Conservation (phyloP, 2,797 vertebrate genomes). For the Semotilus atromaculatus region DNA sequence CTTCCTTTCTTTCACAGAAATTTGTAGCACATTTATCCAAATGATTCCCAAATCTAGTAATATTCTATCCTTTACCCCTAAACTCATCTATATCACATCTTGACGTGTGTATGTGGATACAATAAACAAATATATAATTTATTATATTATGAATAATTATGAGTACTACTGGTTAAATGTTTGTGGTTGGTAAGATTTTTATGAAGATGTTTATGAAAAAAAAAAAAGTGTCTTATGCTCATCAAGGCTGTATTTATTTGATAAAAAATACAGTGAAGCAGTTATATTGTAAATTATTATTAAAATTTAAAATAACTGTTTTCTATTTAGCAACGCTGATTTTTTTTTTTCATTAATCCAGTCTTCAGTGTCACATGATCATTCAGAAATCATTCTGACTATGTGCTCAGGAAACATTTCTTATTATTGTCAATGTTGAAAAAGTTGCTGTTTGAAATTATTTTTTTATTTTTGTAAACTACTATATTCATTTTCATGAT, state of each 20-base stretch:
- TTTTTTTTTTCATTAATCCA: neutral
- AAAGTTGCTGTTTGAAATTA: no score
- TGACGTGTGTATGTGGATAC: neutral
- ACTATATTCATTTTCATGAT: neutral
- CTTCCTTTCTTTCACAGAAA: conserved; percentile 12
- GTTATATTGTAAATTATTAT: neutral
- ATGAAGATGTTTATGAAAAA: neutral
- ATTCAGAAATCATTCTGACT: neutral
- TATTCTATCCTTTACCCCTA: neutral
- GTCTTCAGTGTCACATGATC: neutral
- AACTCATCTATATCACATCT: neutral
- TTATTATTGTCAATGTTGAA: no score
- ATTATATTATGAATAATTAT: neutral
- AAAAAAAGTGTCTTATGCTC: neutral
- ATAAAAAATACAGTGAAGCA: neutral
- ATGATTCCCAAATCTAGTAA: neutral
- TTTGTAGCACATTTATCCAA: conserved; percentile 12
- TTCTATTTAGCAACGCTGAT: neutral
- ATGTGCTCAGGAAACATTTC: neutral
- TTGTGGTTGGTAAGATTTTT: neutral
- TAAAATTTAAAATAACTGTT: neutral
- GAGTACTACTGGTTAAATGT: no score
- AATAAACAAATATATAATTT: neutral
- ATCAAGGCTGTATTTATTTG: neutral
- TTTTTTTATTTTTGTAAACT: no score